Percentiles rank a stretch among this genome's conserved stretches.
phyloP scores from a whole-genome alignment of 2,797 vertebrate species.

The Enteromius radiatus region DNA sequence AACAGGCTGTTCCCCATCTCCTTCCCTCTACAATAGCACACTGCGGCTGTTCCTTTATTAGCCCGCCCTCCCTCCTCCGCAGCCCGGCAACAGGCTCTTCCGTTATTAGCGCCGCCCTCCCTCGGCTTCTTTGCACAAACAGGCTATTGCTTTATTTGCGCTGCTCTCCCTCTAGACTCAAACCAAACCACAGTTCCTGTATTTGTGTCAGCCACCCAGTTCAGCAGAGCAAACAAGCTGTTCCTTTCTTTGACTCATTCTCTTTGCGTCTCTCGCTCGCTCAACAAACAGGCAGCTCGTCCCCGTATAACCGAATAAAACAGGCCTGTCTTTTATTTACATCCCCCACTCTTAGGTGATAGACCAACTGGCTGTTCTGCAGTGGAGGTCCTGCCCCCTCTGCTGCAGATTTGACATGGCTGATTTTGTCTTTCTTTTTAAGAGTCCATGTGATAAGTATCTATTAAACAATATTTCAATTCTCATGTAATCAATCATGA shows the following conservation, averaged over 20 bases:
- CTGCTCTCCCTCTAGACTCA: constrained; percentile 49
- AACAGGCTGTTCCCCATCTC: constrained; percentile 62
- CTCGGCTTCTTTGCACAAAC: constrained; percentile 54
- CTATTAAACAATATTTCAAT: neutral
- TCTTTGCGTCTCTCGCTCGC: constrained; percentile 23
- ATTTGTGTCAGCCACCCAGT: constrained; percentile 58
- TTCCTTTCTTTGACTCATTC: constrained; percentile 56
- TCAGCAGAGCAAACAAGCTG: constrained; percentile 58
- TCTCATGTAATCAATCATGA: constrained; percentile 13
- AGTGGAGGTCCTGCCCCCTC: constrained; percentile 19
- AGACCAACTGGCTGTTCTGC: constrained; percentile 50
- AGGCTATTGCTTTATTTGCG: constrained; percentile 56
- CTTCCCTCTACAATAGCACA: constrained; percentile 56
- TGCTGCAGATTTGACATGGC: constrained; percentile 24
- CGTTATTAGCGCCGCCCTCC: constrained; percentile 54
- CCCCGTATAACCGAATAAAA: constrained; percentile 56
- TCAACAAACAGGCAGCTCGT: constrained; percentile 61
- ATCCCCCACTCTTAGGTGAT: constrained; percentile 57
- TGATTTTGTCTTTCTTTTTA: neutral
- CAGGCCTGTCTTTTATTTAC: constrained; percentile 67
- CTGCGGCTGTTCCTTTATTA: constrained; percentile 58
- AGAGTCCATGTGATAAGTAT: neutral
- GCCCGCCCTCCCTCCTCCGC: constrained; percentile 37
- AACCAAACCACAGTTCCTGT: constrained; percentile 65
- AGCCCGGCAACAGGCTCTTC: constrained; percentile 56